phyloP scores from a whole-genome alignment of 2,888 invertebrate genomes.

The Mylabris sibirica region DNA sequence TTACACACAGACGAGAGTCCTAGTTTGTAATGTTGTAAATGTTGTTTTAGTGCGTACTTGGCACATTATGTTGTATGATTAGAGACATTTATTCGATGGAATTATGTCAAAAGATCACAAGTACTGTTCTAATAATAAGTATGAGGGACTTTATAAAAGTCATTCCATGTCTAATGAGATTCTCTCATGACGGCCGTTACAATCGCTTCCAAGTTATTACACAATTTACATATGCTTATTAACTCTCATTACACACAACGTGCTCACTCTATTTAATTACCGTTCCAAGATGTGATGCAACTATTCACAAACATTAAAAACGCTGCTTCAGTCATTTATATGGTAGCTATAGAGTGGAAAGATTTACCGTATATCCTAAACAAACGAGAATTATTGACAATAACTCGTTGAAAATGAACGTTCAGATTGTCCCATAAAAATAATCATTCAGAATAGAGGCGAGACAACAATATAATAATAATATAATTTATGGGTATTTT shows the following conservation, averaged over 20 bases:
- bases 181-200: constrained; percentile 53
- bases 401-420: constrained; percentile 28
- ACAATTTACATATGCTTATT: constrained; percentile 55
- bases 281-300: constrained; percentile 2
- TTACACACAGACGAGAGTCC: constrained; percentile 50
- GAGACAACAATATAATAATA: constrained; percentile 12
- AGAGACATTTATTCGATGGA: constrained; percentile 59
- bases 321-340: background rate
- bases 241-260: constrained; percentile 35
- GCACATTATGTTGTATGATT: constrained; percentile 60
- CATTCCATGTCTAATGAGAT: constrained; percentile 54
- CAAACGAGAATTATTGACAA: constrained; percentile 35
- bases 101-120: constrained; percentile 57
- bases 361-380: constrained; percentile 16
- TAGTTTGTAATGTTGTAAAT: constrained; percentile 56
- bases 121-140: constrained; percentile 37
- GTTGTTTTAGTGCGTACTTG: constrained; percentile 59
- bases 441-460: background rate
- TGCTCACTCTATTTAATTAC: constrained; percentile 26
- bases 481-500: constrained; percentile 32
- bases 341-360: background rate
- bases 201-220: constrained; percentile 54
- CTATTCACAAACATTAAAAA: constrained; percentile 18
- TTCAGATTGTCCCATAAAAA: constrained; percentile 31
- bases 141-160: constrained; percentile 50